Conservation (phyloP, 1,140 invertebrate genomes). For the Wiebesia pumilae region DNA sequence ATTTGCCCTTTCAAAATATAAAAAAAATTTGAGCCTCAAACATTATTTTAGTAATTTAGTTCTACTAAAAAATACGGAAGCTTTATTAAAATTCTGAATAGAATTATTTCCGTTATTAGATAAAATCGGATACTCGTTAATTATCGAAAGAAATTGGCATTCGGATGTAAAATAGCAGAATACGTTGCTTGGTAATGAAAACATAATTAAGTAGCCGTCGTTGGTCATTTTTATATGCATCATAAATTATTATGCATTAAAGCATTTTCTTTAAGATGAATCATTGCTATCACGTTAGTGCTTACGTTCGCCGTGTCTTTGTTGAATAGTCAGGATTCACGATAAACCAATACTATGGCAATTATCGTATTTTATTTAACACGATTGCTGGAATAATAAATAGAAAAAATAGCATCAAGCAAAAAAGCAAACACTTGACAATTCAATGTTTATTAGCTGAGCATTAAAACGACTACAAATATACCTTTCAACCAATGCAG, state of each 20-base stretch:
- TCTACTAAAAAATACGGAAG: too few relatives aligned
- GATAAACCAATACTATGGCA: not conserved
- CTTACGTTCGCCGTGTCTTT: not conserved
- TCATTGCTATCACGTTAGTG: not conserved
- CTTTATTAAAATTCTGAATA: too few relatives aligned
- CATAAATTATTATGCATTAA: not conserved
- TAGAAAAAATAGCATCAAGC: too few relatives aligned
- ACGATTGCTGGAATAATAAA: too few relatives aligned
- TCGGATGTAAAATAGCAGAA: not conserved
- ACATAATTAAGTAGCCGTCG: not conserved
- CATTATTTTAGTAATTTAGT: too few relatives aligned
- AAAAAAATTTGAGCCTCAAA: too few relatives aligned
- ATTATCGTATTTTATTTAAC: too few relatives aligned
- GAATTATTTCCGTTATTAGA: not conserved
- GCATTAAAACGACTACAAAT: too few relatives aligned
- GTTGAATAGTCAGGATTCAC: not conserved
- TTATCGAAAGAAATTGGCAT: not conserved
- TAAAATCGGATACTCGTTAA: not conserved
- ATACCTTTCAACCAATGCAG: too few relatives aligned
- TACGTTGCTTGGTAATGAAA: not conserved
- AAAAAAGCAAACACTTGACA: too few relatives aligned
- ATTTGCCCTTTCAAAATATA: too few relatives aligned
- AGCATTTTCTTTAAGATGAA: not conserved
- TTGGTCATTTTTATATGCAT: not conserved
- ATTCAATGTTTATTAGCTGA: too few relatives aligned